Percentiles rank a stretch among this genome's conserved stretches.
Evolutionary conservation across 2,888 invertebrate species (phyloP).

Genomic region (Tetranychus truncatus): DNA sequence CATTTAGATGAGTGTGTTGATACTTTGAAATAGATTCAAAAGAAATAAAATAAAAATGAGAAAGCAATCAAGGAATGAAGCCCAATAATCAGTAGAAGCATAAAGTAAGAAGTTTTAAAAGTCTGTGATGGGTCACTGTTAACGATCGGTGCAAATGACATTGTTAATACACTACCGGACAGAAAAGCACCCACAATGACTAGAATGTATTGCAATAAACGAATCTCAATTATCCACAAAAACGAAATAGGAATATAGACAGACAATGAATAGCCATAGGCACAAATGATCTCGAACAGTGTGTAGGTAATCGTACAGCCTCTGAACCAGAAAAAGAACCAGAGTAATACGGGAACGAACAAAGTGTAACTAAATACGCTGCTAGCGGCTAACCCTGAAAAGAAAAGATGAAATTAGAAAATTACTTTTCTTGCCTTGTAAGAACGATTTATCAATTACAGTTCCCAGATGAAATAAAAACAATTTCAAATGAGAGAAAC

Average conservation of each 20-base stretch:
- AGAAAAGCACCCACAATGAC: slow-evolving; percentile 59
- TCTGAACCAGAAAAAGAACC: slow-evolving; percentile 69
- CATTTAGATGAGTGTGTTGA: not conserved
- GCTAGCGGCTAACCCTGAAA: slow-evolving; percentile 60
- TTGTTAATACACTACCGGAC: slow-evolving; percentile 66
- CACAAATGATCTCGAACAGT: slow-evolving; percentile 67
- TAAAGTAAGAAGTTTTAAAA: slow-evolving; percentile 28
- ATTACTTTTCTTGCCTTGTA: not conserved
- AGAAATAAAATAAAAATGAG: not conserved
- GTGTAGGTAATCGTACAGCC: slow-evolving; percentile 35
- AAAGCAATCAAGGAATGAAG: slow-evolving; percentile 16
- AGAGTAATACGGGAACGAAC: slow-evolving; percentile 61
- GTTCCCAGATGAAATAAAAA: not conserved
- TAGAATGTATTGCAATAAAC: slow-evolving; percentile 68
- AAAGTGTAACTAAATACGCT: slow-evolving; percentile 73
- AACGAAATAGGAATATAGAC: slow-evolving; percentile 82
- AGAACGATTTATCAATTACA: not conserved
- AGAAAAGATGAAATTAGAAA: slow-evolving; percentile 36
- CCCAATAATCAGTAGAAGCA: slow-evolving; percentile 26
- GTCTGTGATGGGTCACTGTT: slow-evolving; percentile 32
- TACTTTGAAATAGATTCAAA: not conserved
- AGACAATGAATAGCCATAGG: slow-evolving; percentile 84
- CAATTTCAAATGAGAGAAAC: too few species aligned
- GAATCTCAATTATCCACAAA: slow-evolving; percentile 60
- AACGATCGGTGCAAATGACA: slow-evolving; percentile 58